Base-by-base conservation (phyloP, 2,113 vertebrate genomes). In the Balaeniceps rex region DNA sequence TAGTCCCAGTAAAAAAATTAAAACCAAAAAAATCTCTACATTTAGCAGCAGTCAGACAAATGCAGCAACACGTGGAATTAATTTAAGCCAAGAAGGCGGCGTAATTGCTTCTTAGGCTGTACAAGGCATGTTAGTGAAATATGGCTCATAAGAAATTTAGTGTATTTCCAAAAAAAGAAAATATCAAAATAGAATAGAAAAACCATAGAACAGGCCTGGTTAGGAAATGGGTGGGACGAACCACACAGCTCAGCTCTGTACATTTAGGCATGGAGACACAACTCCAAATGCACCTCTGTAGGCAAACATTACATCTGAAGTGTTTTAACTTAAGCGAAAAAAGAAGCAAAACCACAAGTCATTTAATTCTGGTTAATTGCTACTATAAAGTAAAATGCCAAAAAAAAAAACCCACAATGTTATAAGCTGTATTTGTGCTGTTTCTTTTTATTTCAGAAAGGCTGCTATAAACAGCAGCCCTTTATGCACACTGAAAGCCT, bases 61-160 rank as follows among this genome's bases (percentile, higher is more conserved):
- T 4, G n/a, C 34, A 86, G 63, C 31, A 58, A 66, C 68, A 83
- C 6, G 0, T 23, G 76, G 55, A 64, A 81, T 36, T 55, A 12
- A 78, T 68, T 90, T 28, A 31, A 87, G 36, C 16, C 52, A 34
- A 64, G 21, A 81, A 57, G 33, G 88, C 75, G 0, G 10, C 0
- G 2, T 24, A 74, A 68, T n/a, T 83, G 33, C 76, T 76, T 51
- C 36, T 58, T 15, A 28, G 65, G 78, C 61, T 61, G 38, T 4
- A 78, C 12, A 31, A 91, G 57, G 49, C 31, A 54, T 1, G 0
- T 36, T 61, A 0, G 0, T 14, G 19, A 93, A 91, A 40, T 23
- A 36, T 0, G 1, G n/a, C 21, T 79, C 6, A 0, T 6, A 63
- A 77, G 47, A 63, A 88, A 63, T 31, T 2, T 6, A 36, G 12